Evolutionary conservation across 1,140 invertebrate genomes (phyloP), one percentile per base, ranked within the genome.

Genomic region (Pissodes strobi): DNA sequence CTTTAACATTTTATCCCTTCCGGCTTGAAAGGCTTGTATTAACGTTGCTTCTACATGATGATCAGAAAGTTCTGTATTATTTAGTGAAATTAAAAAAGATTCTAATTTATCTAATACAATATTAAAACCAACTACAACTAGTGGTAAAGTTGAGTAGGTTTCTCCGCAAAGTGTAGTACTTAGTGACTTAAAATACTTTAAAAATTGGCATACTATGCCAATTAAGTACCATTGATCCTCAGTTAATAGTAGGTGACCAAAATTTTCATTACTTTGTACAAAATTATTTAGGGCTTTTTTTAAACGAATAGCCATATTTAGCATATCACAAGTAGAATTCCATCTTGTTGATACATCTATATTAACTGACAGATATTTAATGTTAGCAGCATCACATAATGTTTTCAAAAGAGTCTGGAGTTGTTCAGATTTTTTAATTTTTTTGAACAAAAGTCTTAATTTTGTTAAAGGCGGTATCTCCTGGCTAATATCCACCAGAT

Each of bases 1-100:
- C 15, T 59, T 49, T 4, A 59, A n/a, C n/a, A 59, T 59, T 49
- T 59, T 59, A 59, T 59, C 38, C 23, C 39, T 59, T 21, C 13
- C 39, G 19, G 41, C 56, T 48, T 49, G 39, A 59, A 27, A 43
- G 6, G 39, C 39, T 17, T 43, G 6, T 8, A 34, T 34, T 8
- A 34, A 8, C 6, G 30, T 34, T 34, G 6, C 15, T 12, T 6
- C 15, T 6, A 43, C 9, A 12, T 12, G 5, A 12, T 43, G 39
- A 17, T 43, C 15, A 6, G 9, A n/a, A 6, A 9, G 5, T 43
- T 43, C 39, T 43, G 5, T 43, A 43, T 43, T 43, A 43, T 43
- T n/a, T n/a, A n/a, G n/a, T n/a, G n/a, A n/a, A n/a, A n/a, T n/a
- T n/a, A n/a, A n/a, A n/a, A n/a, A n/a, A 12, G 9, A 12, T 43